A percentile compares a stretch with the other conserved stretches of the same genome.
Conservation (phyloP, 92 coral and sea anemone species). For the Zoanthus solanderi region DNA sequence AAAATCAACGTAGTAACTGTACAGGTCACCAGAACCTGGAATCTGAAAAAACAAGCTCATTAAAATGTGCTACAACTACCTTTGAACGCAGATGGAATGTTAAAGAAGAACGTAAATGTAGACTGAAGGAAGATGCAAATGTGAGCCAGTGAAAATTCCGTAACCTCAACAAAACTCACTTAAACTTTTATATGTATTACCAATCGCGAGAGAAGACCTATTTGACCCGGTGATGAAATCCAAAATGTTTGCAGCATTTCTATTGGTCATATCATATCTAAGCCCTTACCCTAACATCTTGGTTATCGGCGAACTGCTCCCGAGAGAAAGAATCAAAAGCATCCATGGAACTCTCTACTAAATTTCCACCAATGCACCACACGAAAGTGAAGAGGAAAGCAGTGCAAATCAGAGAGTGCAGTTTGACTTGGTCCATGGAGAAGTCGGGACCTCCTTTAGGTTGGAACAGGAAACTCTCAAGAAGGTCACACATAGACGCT, state of each 20-base stretch:
- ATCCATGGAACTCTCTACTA: conserved; percentile 88
- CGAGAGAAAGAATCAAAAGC: conserved; percentile 89
- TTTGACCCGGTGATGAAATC: too few relatives aligned
- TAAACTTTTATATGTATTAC: too few relatives aligned
- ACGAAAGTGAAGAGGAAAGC: conserved; percentile 89
- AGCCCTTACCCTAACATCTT: conserved; percentile 89
- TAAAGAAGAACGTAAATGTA: too few relatives aligned
- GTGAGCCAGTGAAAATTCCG: too few relatives aligned
- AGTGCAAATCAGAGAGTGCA: conserved; percentile 91
- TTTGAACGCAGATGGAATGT: too few relatives aligned
- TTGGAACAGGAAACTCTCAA: conserved; percentile 88
- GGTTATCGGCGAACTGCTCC: conserved; percentile 91
- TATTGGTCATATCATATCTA: too few relatives aligned
- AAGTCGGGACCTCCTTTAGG: conserved; percentile 87
- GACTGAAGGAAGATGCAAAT: too few relatives aligned
- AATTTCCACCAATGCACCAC: conserved; percentile 96
- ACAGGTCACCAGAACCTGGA: conserved; percentile 98
- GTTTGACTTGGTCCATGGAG: conserved; percentile 87
- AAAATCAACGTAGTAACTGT: conserved; percentile 94
- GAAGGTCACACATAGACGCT: conserved; percentile 89
- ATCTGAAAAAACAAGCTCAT: conserved; percentile 49
- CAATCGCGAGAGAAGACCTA: too few relatives aligned
- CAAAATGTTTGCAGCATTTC: background rate
- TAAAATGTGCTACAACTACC: too few relatives aligned
- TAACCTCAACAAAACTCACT: too few relatives aligned